Percentiles rank a stretch among this genome's conserved stretches.
These are phyloP conservation scores for Oxyteleia sp. DNA, from an alignment of 2,888 invertebrate genomes.

Conservation along the genomic window DNA sequence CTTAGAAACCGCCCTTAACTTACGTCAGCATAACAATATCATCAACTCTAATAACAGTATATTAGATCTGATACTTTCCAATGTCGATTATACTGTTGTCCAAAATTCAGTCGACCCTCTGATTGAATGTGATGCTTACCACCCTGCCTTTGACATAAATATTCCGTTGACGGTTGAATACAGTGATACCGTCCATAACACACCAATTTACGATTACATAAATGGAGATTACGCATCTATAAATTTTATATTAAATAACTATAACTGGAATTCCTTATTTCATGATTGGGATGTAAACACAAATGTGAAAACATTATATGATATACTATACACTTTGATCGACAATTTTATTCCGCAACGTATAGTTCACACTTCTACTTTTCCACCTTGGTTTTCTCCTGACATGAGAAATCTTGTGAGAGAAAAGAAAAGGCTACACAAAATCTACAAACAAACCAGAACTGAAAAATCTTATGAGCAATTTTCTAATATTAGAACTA, in stretches of 20 bases:
- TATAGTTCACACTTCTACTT: background rate
- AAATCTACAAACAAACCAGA: background rate
- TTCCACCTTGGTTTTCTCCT: background rate
- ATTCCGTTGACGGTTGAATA: too few relatives aligned
- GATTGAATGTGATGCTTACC: background rate
- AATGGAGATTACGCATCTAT: background rate
- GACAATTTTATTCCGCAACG: background rate
- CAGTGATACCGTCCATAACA: too few relatives aligned
- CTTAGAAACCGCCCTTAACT: too few relatives aligned
- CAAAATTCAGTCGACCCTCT: background rate
- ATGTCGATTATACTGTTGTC: background rate
- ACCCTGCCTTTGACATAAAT: too few relatives aligned
- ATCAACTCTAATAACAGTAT: background rate
- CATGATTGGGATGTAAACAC: background rate
- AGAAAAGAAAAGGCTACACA: background rate
- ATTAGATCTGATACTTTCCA: background rate
- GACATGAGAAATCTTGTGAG: background rate
- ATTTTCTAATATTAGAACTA: background rate
- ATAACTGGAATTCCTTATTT: background rate
- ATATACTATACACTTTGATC: background rate
- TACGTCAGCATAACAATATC: background rate
- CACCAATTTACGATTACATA: constrained; percentile 8
- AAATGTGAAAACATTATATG: background rate
- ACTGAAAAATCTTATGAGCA: background rate
- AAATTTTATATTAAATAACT: background rate